Conservation (phyloP, 2,888 invertebrate genomes). For the Cantharis rufa region DNA sequence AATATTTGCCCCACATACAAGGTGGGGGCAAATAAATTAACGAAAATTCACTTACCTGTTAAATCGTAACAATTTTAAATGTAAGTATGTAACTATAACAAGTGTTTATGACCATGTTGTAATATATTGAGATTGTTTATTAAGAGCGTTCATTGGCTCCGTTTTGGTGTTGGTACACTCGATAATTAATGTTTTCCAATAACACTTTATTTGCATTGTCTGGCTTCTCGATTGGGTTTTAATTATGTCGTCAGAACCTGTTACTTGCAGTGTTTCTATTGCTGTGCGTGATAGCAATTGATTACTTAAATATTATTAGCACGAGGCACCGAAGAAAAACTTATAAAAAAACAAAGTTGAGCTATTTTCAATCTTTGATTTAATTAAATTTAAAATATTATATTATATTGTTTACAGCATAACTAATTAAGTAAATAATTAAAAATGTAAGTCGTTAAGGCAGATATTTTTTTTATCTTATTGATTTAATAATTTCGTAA, state of each 20-base stretch:
- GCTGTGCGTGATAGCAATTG: slow-evolving; percentile 13
- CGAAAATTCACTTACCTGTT: not conserved
- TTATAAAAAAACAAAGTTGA: not conserved
- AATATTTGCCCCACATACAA: not conserved
- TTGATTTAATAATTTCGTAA: not conserved
- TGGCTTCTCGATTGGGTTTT: slow-evolving; percentile 35
- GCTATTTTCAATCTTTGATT: not conserved
- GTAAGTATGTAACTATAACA: not conserved
- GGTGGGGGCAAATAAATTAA: not conserved
- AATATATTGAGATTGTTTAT: slow-evolving; percentile 33
- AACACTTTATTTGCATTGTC: slow-evolving; percentile 44
- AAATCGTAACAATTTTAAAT: not conserved
- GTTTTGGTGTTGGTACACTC: slow-evolving; percentile 28
- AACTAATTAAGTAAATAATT: not conserved
- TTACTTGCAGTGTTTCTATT: slow-evolving; percentile 28
- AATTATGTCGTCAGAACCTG: slow-evolving; percentile 28
- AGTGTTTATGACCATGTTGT: not conserved
- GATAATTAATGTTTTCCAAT: slow-evolving; percentile 37
- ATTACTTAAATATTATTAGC: slow-evolving; percentile 25
- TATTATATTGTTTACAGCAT: not conserved
- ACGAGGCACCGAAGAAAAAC: not conserved
- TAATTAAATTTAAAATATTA: not conserved
- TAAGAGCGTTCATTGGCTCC: slow-evolving; percentile 43
- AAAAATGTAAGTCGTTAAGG: not conserved
- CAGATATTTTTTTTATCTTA: not conserved